Conservation (phyloP, 2,113 vertebrate genomes). For the Tetrax tetrax region DNA sequence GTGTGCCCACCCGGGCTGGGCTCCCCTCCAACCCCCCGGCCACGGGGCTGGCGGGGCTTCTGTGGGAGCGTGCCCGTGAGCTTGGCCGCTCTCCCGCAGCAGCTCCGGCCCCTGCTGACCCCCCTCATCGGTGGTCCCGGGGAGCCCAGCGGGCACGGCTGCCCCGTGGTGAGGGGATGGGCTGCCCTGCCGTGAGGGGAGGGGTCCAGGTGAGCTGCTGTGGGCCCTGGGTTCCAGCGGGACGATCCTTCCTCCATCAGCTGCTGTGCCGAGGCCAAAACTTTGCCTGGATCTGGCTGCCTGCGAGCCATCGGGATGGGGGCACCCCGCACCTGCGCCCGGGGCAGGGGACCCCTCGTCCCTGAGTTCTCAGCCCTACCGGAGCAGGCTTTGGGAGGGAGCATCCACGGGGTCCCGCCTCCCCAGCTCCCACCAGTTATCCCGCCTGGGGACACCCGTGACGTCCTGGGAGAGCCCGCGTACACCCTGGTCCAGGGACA, state of each 20-base stretch:
- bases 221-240: fast-evolving
- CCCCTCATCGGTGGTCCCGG: fast-evolving
- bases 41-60: neutral
- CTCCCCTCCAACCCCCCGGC: neutral
- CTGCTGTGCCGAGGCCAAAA: fast-evolving
- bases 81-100: neutral
- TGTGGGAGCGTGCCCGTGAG: fast-evolving
- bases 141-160: fast-evolving
- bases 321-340: neutral
- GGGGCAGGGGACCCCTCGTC: fast-evolving
- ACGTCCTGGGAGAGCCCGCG: neutral
- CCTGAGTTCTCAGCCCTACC: neutral
- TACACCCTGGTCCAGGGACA: neutral
- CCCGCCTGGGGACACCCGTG: neutral
- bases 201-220: neutral
- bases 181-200: neutral
- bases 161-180: neutral
- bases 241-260: neutral
- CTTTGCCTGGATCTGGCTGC: neutral
- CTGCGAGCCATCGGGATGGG: fast-evolving
- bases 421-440: neutral
- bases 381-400: too few species aligned
- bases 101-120: neutral
- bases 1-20: neutral
- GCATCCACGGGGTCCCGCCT: too few species aligned